Conservation (phyloP, 2,113 vertebrate species). For the Misgurnus mizolepis region DNA sequence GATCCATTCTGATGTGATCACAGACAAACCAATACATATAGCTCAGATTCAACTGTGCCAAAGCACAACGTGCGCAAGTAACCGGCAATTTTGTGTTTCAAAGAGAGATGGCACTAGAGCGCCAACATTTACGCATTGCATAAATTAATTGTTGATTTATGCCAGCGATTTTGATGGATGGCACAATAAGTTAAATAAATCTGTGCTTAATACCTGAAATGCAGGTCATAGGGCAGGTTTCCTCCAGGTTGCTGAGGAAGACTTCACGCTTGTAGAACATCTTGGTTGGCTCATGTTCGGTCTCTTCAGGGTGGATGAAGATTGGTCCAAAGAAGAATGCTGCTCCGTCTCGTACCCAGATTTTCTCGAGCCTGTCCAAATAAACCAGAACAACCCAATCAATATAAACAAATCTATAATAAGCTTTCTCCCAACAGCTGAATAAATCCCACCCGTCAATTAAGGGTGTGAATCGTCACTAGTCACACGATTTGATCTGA, state of each 20-base stretch:
- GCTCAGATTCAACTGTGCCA: too few species aligned
- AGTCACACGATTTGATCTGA: too few species aligned
- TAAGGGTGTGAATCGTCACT: too few species aligned
- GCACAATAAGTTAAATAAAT: background rate
- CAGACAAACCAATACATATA: too few species aligned
- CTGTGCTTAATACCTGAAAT: slow-evolving; percentile 80
- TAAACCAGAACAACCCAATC: slow-evolving; percentile 1
- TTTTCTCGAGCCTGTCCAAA: slow-evolving; percentile 82
- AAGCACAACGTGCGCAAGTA: too few species aligned
- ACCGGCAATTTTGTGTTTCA: too few species aligned
- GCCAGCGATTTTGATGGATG: background rate
- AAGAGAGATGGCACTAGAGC: too few species aligned
- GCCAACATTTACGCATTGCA: too few species aligned
- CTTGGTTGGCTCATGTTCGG: slow-evolving; percentile 96
- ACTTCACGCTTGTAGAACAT: slow-evolving; percentile 99
- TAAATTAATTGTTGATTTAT: background rate
- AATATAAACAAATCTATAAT: background rate
- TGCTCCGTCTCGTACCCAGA: slow-evolving; percentile 91
- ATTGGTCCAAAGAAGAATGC: slow-evolving; percentile 95
- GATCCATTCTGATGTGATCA: too few species aligned
- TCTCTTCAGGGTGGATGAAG: slow-evolving; percentile 97
- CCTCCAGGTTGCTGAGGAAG: slow-evolving; percentile 94
- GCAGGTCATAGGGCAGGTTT: slow-evolving; percentile 90
- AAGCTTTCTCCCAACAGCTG: too few species aligned
- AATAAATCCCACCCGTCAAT: too few species aligned